These are phyloP conservation scores for Herpetotheres cachinnans DNA, from an alignment of 2,113 vertebrate genomes.

Conservation along the genomic window DNA sequence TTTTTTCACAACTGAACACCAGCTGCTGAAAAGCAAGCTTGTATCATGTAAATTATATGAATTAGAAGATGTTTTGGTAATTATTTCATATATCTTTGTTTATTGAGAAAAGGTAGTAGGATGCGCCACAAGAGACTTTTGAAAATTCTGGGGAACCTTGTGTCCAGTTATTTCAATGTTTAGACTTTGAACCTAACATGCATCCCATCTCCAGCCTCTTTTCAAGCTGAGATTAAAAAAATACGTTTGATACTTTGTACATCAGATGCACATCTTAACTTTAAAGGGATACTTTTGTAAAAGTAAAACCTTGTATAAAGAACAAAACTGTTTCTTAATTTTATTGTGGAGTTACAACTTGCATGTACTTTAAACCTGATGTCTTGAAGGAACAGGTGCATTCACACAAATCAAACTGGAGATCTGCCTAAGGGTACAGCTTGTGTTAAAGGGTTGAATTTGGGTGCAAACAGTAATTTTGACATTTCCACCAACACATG, in stretches of 20 bases:
- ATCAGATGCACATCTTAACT: slow-evolving; percentile 87
- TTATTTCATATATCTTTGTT: slow-evolving; percentile 81
- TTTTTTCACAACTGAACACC: slow-evolving; percentile 82
- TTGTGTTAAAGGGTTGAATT: slow-evolving; percentile 72
- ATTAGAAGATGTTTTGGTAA: slow-evolving; percentile 80
- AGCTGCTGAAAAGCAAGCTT: slow-evolving; percentile 79
- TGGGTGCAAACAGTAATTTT: slow-evolving; percentile 66
- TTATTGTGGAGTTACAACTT: slow-evolving; percentile 81
- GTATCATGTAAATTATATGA: slow-evolving; percentile 81
- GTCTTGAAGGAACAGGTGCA: slow-evolving; percentile 73
- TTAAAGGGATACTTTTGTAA: slow-evolving; percentile 91
- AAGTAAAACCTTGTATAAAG: slow-evolving; percentile 87
- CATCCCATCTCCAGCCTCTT: slow-evolving; percentile 84
- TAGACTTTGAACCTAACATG: slow-evolving; percentile 77
- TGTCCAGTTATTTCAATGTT: slow-evolving; percentile 74
- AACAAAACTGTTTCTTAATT: slow-evolving; percentile 85
- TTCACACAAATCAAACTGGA: slow-evolving; percentile 64
- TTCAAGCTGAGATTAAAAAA: slow-evolving; percentile 84
- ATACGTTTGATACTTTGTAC: slow-evolving; percentile 93
- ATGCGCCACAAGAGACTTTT: slow-evolving; percentile 78
- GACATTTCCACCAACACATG: slow-evolving; percentile 70
- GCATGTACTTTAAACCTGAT: slow-evolving; percentile 79
- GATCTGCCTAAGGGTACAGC: slow-evolving; percentile 68
- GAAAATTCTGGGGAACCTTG: slow-evolving; percentile 74
- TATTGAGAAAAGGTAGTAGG: slow-evolving; percentile 77